Base-by-base conservation (phyloP, 2,797 vertebrate genomes). In the Lutjanus campechanus region DNA sequence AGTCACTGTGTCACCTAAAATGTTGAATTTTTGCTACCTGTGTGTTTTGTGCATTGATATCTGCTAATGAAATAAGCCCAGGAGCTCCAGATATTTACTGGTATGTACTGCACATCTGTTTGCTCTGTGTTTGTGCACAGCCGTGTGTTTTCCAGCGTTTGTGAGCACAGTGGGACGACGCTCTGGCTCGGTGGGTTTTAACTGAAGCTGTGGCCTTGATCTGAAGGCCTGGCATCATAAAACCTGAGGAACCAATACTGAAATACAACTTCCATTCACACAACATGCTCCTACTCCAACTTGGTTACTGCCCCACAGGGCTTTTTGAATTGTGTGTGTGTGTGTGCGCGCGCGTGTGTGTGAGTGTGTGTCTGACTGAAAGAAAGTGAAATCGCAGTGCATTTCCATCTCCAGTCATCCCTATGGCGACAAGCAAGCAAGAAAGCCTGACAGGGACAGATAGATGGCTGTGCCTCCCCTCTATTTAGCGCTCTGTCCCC, bases 401-500 rank as follows among this genome's bases (percentile, higher is more conserved):
- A 19, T 79, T 82, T 77, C 68, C 53, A 75, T 72, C 73, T 79
- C 10, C n/a, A 77, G 49, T 84, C 79, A 50, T 70, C 76, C 69
- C 67, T 15, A 22, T 69, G 68, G 83, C 54, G 19, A 74, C 73
- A 66, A 70, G 61, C 43, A 16, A 65, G 70, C 41, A 29, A 53
- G 73, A 61, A 19, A 69, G 73, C 20, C 77, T 64, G 82, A 89
- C 87, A 85, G 67, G 86, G 89, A 90, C 85, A 89, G 88, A 92
- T 90, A 89, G 89, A 92, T 91, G 78, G 83, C 70, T 69, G 70
- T 50, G 78, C 87, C 81, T 86, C 76, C 83, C 79, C 82, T 91
- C 89, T 86, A 85, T 91, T 91, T 91, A 91, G 90, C 60, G 69
- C 82, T 85, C 73, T 80, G 83, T 90, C 85, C 87, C 83, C 77